Conservation (phyloP, 2,113 vertebrate genomes). For the Microtus pennsylvanicus region DNA sequence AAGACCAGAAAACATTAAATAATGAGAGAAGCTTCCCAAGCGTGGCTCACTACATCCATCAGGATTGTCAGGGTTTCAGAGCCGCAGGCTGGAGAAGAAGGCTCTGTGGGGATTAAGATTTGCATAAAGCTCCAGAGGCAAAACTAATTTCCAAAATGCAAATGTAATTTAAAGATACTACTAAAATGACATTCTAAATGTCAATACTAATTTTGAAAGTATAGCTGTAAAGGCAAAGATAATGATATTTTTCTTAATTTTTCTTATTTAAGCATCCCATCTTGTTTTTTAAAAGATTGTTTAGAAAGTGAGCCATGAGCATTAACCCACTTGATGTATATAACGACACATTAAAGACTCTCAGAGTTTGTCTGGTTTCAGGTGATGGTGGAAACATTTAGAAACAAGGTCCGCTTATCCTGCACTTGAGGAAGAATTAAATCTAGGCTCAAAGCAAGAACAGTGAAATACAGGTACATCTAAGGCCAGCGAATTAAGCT, state of each 20-base stretch:
- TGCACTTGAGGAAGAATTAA: slow-evolving; percentile 39
- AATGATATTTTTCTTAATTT: slow-evolving; percentile 34
- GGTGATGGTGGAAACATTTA: slow-evolving; percentile 11
- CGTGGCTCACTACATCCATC: slow-evolving; percentile 64
- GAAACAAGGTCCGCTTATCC: slow-evolving; percentile 36
- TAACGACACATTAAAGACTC: slow-evolving; percentile 52
- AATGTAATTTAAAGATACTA: slow-evolving; percentile 44
- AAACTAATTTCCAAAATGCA: slow-evolving; percentile 52
- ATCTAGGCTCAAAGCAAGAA: not conserved
- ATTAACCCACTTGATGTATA: slow-evolving; percentile 19
- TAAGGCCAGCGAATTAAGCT: slow-evolving; percentile 52
- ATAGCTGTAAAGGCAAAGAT: not conserved
- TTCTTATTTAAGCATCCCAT: slow-evolving; percentile 39
- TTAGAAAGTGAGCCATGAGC: slow-evolving; percentile 32
- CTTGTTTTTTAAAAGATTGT: slow-evolving; percentile 52
- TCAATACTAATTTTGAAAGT: slow-evolving; percentile 6
- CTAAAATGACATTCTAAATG: slow-evolving; percentile 11
- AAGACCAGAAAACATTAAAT: slow-evolving; percentile 76
- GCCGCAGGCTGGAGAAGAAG: slow-evolving; percentile 23
- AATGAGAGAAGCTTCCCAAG: slow-evolving; percentile 74
- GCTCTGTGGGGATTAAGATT: slow-evolving; percentile 60
- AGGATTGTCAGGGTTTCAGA: slow-evolving; percentile 41
- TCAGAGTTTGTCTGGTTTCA: slow-evolving; percentile 2
- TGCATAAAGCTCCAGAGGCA: slow-evolving; percentile 61
- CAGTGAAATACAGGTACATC: not conserved